Evolutionary conservation across 2,113 vertebrate species (phyloP), one percentile per base, ranked within the genome.

Genomic region (Ursus arctos): DNA sequence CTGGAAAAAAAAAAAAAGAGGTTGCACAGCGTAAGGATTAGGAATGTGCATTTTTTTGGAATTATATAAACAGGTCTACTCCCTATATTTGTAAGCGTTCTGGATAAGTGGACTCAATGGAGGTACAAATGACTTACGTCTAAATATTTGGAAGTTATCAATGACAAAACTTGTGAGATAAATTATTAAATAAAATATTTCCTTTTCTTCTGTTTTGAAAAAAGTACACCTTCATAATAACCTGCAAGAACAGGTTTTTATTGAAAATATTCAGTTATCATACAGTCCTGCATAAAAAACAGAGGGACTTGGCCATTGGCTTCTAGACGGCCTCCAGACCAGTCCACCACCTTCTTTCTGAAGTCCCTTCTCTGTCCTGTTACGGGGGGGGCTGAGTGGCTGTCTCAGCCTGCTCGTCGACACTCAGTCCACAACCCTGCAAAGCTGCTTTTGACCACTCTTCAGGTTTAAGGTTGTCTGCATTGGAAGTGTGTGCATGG

Each of bases 401-500:
- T 33, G 3, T 76, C 21, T 43, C 12, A 69, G 6, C 18, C 9
- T 77, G 59, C 12, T 15, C 8, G 24, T 26, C 4, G 12, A 15
- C 19, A 6, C 24, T 83, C 1, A n/a, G 40, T 16, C 28, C 16
- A 15, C 4, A 4, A 6, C 15, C 3, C 53, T 47, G 31, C 61
- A 61, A 53, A 69, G n/a, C 10, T 40, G 19, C 33, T 33, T 12
- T 61, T 79, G 26, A n/a, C 16, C 12, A 13, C 10, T 61, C 18
- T 51, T 83, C 1, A 7, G 26, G 19, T 74, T 81, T 43, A 22
- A 51, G 49, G 3, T 6, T 84, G 26, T 31, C 51, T 40, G 3
- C 22, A 10, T 1, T 55, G 47, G 22, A 21, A 80, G 36, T 57
- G 10, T 57, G 12, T 1, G 26, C 2, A 0, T 7, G 0, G 0